A percentile compares a stretch with the other conserved stretches of the same genome.
Evolutionary conservation across 1,140 invertebrate species (phyloP).

Genomic region (Conopomorpha cramerella): DNA sequence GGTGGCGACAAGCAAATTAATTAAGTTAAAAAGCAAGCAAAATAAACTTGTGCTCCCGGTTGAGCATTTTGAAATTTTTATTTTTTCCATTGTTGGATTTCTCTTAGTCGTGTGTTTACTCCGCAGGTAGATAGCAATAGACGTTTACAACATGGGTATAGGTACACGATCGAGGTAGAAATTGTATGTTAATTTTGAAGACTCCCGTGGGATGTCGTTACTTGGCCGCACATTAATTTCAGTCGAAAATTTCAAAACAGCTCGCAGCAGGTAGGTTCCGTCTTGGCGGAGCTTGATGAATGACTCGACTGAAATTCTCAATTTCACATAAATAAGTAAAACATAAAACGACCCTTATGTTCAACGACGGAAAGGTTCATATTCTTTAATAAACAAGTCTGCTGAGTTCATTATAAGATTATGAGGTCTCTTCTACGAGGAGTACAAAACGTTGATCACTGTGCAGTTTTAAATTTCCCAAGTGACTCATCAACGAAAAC

Average conservation of each 20-base stretch:
- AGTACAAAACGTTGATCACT: constrained; percentile 8
- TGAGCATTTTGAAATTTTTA: too few species aligned
- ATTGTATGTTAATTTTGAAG: too few species aligned
- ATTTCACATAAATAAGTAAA: constrained; percentile 4
- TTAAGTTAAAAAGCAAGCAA: constrained; percentile 20
- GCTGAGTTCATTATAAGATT: constrained; percentile 6
- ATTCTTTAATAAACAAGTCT: not conserved
- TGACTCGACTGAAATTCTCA: constrained; percentile 4
- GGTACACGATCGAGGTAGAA: too few species aligned
- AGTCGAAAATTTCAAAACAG: constrained; percentile 7
- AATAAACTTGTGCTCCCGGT: too few species aligned
- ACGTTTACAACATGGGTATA: too few species aligned
- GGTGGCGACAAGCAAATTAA: constrained; percentile 19
- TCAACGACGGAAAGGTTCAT: not conserved
- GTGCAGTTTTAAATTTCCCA: constrained; percentile 12
- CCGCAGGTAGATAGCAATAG: too few species aligned
- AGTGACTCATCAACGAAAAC: constrained; percentile 9
- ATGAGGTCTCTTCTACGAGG: constrained; percentile 1
- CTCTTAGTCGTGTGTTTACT: too few species aligned
- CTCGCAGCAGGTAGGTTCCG: constrained; percentile 4
- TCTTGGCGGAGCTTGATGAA: constrained; percentile 7
- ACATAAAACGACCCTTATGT: not conserved
- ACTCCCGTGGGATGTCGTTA: constrained; percentile 3
- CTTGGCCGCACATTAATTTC: constrained; percentile 2
- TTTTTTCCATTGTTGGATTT: too few species aligned